Evolutionary conservation across 2,797 vertebrate genomes (phyloP).

Genomic region (Australoheros facetus): DNA sequence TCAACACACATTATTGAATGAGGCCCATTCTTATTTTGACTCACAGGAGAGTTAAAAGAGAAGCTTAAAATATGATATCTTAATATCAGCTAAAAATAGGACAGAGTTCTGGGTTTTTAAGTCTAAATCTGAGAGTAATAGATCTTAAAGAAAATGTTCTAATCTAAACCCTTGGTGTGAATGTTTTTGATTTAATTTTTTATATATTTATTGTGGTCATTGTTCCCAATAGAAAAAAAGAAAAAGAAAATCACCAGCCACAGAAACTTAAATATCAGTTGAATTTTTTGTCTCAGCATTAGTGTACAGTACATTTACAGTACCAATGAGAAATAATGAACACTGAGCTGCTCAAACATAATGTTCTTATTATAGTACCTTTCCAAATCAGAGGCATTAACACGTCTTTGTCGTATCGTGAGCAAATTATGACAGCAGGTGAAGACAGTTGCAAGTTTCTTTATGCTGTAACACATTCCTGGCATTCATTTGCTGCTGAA

Average conservation of each 20-base stretch:
- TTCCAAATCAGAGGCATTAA: slow-evolving; percentile 4
- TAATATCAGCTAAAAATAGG: neutral
- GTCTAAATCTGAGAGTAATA: neutral
- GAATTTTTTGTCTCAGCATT: neutral
- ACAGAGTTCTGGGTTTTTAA: neutral
- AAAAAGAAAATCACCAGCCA: neutral
- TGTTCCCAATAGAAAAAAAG: neutral
- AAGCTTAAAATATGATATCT: neutral
- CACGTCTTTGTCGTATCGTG: neutral
- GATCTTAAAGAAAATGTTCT: neutral
- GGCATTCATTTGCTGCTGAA: slow-evolving; percentile 27
- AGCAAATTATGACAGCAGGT: slow-evolving; percentile 4
- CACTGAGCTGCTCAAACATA: neutral
- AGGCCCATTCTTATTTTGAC: neutral
- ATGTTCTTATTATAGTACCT: neutral
- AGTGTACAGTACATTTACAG: neutral
- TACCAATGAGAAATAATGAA: slow-evolving; percentile 4
- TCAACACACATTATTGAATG: neutral
- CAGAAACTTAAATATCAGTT: neutral
- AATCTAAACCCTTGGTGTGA: no score
- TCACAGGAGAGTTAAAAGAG: neutral
- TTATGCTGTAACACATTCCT: neutral
- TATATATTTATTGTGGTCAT: neutral
- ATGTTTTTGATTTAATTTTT: neutral
- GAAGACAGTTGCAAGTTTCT: neutral